Evolutionary conservation across 2,888 invertebrate genomes (phyloP).

Genomic region (Nineta flava): DNA sequence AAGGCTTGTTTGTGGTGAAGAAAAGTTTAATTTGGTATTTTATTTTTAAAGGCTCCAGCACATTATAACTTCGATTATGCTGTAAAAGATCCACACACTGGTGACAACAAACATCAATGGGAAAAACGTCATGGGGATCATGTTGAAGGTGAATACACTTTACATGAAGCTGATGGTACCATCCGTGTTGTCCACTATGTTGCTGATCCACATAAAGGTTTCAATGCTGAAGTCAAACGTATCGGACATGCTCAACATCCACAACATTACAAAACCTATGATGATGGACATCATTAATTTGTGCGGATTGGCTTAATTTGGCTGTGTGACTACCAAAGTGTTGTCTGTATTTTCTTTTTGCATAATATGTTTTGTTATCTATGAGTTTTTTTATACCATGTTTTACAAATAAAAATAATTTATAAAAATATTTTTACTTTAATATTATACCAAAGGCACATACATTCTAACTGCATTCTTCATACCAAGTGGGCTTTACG

Average conservation of each 20-base stretch:
- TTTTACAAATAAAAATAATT: too few relatives aligned
- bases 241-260: slow-evolving; percentile 3
- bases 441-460: too few relatives aligned
- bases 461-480: too few relatives aligned
- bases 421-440: too few relatives aligned
- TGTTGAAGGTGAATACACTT: slow-evolving; percentile 12
- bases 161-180: slow-evolving; percentile 14
- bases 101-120: slow-evolving; percentile 11
- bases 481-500: too few relatives aligned
- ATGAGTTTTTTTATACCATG: too few relatives aligned
- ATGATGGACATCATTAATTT: not conserved
- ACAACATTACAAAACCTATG: not conserved
- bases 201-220: slow-evolving; percentile 15
- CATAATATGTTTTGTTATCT: too few relatives aligned
- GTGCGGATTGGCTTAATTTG: too few relatives aligned
- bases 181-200: slow-evolving; percentile 16
- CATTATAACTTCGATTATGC: slow-evolving; percentile 12
- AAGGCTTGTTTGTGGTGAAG: not conserved
- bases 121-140: slow-evolving; percentile 14
- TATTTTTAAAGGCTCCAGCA: slow-evolving; percentile 5
- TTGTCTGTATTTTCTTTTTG: too few relatives aligned
- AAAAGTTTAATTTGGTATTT: not conserved
- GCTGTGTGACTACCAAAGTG: too few relatives aligned
- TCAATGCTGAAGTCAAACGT: slow-evolving; percentile 14
- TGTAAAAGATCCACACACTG: slow-evolving; percentile 12